These are phyloP conservation scores for Oryzias melastigma DNA, from an alignment of 2,113 vertebrate genomes.

Conservation along the genomic window DNA sequence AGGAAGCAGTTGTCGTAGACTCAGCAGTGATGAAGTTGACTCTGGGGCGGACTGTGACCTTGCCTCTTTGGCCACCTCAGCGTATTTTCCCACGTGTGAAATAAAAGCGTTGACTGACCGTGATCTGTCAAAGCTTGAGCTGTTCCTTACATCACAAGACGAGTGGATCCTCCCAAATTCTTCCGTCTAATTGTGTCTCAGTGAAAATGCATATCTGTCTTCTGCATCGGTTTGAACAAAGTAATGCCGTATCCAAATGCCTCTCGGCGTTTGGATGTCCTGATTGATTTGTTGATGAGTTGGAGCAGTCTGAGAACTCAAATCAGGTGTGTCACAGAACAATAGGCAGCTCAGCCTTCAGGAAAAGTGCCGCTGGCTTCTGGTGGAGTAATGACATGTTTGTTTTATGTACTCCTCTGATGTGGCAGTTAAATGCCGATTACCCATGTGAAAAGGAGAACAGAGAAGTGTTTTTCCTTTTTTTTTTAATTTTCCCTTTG, in stretches of 20 bases:
- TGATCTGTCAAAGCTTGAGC: not conserved
- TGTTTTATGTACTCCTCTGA: conserved; percentile 72
- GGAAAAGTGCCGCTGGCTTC: conserved; percentile 60
- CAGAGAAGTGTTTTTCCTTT: conserved; percentile 11
- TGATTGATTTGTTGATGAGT: conserved; percentile 51
- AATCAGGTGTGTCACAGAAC: conserved; percentile 63
- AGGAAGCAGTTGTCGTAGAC: conserved; percentile 91
- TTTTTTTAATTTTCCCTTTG: conserved; percentile 8
- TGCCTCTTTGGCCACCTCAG: conserved; percentile 80
- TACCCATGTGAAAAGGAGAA: conserved; percentile 55
- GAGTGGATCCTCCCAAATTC: conserved; percentile 25
- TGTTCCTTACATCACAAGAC: not conserved
- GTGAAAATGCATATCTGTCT: conserved; percentile 16
- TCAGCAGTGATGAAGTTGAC: conserved; percentile 85
- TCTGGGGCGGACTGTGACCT: conserved; percentile 80
- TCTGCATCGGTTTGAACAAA: conserved; percentile 36
- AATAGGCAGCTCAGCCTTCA: conserved; percentile 59
- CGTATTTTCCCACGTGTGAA: conserved; percentile 52
- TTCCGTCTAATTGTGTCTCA: conserved; percentile 1
- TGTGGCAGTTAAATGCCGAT: conserved; percentile 79
- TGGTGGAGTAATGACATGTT: conserved; percentile 70
- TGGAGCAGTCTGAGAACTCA: conserved; percentile 26
- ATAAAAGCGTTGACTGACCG: not conserved
- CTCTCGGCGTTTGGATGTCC: conserved; percentile 4
- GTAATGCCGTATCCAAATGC: conserved; percentile 41